Evolutionary conservation across 2,888 invertebrate species (phyloP).

Genomic region (Volucella bombylans): DNA sequence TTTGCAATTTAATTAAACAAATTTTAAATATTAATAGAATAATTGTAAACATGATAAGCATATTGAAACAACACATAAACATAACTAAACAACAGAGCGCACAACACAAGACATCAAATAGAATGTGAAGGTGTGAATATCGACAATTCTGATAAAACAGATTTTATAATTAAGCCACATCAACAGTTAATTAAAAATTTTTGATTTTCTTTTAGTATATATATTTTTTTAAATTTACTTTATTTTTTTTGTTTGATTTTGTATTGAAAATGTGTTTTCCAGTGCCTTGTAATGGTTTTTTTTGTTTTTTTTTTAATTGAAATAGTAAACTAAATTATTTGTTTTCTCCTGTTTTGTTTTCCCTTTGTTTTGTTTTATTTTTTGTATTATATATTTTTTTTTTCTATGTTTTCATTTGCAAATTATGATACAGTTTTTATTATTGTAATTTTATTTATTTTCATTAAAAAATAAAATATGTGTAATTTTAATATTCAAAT

Average conservation of each 20-base stretch:
- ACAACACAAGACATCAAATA: not conserved
- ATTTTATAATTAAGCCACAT: not conserved
- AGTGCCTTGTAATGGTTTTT: not conserved
- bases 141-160: not conserved
- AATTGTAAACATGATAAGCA: not conserved
- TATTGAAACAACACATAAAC: not conserved
- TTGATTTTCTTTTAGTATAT: not conserved
- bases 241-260: no score
- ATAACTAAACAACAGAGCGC: not conserved
- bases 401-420: not conserved
- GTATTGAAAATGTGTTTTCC: conserved; percentile 5
- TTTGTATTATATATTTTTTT: not conserved
- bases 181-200: not conserved
- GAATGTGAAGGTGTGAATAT: not conserved
- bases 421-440: not conserved
- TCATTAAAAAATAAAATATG: conserved; percentile 17
- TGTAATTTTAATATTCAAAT: conserved; percentile 4
- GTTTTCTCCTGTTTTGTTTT: not conserved
- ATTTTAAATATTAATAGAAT: conserved; percentile 25
- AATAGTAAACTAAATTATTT: conserved; percentile 6
- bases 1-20: conserved; percentile 16
- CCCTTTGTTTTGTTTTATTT: not conserved
- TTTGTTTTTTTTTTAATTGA: not conserved
- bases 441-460: not conserved
- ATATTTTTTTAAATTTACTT: not conserved